Conservation (phyloP, 2,888 invertebrate genomes). For the Galeopsomyia nigrocyanea region DNA sequence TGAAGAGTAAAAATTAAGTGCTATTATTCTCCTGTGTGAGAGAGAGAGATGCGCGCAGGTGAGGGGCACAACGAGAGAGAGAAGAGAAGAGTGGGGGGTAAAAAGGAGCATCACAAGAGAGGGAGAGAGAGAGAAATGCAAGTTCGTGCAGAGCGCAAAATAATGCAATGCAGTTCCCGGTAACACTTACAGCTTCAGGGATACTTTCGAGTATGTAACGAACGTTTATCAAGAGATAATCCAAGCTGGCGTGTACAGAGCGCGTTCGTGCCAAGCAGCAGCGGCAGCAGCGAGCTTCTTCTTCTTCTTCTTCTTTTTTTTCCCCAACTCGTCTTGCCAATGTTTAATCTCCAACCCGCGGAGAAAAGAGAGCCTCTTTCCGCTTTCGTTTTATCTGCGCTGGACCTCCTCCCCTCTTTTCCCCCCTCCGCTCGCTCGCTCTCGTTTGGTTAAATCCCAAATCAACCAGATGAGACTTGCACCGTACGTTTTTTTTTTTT, state of each 20-base stretch:
- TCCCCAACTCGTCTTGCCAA: constrained; percentile 28
- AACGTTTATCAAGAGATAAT: constrained; percentile 50
- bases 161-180: constrained; percentile 46
- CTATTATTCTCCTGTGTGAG: neutral
- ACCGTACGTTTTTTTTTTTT: too few species aligned
- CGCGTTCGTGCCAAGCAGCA: constrained; percentile 20
- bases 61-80: constrained; percentile 15
- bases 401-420: constrained; percentile 14
- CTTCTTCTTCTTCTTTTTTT: constrained; percentile 17
- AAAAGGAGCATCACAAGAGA: constrained; percentile 21
- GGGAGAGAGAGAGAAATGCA: constrained; percentile 32
- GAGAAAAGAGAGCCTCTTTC: constrained; percentile 11
- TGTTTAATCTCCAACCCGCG: constrained; percentile 30
- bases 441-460: constrained; percentile 36
- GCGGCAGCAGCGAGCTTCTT: constrained; percentile 12
- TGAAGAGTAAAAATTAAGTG: constrained; percentile 11
- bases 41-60: constrained; percentile 7
- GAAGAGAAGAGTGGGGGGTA: neutral
- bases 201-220: constrained; percentile 49
- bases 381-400: constrained; percentile 43
- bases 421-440: neutral
- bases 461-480: constrained; percentile 30
- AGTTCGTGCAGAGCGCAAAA: constrained; percentile 43
- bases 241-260: constrained; percentile 44
- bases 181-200: constrained; percentile 45